Base-by-base conservation (phyloP, 2,888 invertebrate genomes). In the Cryptus viduatorius region DNA sequence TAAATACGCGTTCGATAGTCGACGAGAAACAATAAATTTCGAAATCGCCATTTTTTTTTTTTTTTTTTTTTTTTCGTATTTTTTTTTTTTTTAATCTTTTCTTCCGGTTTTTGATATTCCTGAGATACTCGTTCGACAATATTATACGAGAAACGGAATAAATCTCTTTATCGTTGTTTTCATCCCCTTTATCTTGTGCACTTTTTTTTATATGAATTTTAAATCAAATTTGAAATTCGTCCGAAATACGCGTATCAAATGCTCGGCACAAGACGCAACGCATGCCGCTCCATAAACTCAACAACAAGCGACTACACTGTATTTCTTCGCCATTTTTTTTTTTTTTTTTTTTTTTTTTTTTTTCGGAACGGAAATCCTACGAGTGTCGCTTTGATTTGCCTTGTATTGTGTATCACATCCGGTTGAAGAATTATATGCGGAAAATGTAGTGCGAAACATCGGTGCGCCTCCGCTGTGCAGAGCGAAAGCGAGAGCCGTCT, bases 81-180 rank as follows among this genome's bases (percentile, higher is more conserved):
- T n/a, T n/a, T n/a, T 7, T 37, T 37, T 37, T 37, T 37, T 37
- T 7, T 4, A 37, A 37, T 37, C 37, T 5, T 37, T 37, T 24
- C 24, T 24, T 24, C 24, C 24, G 7, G 37, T 5, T 37, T 37
- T 37, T 37, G 0, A 8, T 37, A 37, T 37, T 37, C 8, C 37
- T 8, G 37, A 37, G 37, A 37, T 37, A 37, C 37, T 37, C 37
- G 37, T 4, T 4, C 5, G 37, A 19, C n/a, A 19, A 53, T 7
- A 53, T 19, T 53, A 1, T 16, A 19, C 3, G 19, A 50, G 50
- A 14, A 16, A 19, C 8, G 16, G 19, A 53, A 53, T 24, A 56
- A 56, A 56, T 56, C 53, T 50, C 64, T 81, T 42, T 65, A 72
- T 78, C 53, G 53, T 81, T 31, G 64, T 69, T 73, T 37, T 19